A percentile compares a stretch with the other conserved stretches of the same genome.
These are phyloP conservation scores for Acipenser ruthenus DNA, from an alignment of 2,797 vertebrate genomes.

Conservation along the genomic window DNA sequence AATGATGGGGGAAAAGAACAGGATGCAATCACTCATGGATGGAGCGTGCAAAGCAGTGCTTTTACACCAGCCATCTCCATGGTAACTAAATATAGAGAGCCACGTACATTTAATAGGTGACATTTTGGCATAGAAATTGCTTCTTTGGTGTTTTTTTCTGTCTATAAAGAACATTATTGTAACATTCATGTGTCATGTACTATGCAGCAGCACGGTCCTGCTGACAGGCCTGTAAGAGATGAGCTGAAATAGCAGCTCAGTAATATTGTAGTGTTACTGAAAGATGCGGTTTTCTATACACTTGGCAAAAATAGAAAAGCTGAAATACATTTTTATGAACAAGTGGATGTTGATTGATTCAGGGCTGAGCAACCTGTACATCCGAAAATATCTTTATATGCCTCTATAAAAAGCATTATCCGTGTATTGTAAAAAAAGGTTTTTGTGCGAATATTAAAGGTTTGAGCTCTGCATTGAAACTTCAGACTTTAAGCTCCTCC, in stretches of 20 bases:
- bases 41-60: conserved; percentile 72
- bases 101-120: conserved; percentile 74
- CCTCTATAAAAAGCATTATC: neutral
- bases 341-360: neutral
- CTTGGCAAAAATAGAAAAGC: neutral
- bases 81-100: conserved; percentile 71
- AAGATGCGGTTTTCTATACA: neutral
- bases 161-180: conserved; percentile 69
- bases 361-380: neutral
- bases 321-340: neutral
- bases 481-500: neutral
- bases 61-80: conserved; percentile 73
- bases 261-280: neutral
- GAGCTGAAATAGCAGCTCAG: neutral
- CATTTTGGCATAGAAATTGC: conserved; percentile 76
- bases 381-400: neutral
- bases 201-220: conserved; percentile 65
- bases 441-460: neutral
- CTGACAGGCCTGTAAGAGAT: conserved; percentile 47
- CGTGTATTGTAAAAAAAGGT: neutral
- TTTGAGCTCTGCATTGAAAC: neutral
- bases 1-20: conserved; percentile 66
- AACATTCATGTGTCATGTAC: conserved; percentile 71
- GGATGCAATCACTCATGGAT: conserved; percentile 74
- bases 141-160: conserved; percentile 63